Base-by-base conservation (phyloP, 2,113 vertebrate genomes). In the Dunckerocampus dactyliophorus region DNA sequence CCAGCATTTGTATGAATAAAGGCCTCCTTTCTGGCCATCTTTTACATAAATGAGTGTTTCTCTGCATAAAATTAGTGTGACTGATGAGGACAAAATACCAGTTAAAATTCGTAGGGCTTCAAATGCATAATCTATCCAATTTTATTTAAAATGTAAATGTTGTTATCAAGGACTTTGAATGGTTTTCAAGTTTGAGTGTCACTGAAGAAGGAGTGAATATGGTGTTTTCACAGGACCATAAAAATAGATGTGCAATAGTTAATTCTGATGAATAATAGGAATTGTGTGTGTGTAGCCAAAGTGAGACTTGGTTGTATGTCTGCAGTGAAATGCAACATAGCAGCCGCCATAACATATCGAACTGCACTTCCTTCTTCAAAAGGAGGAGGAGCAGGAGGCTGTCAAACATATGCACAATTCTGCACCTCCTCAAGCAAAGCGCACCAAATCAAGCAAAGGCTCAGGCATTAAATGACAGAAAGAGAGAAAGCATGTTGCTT, bases 391-490 rank as follows among this genome's bases (percentile, higher is more conserved):
- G 28, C 42, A 9, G 47, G 37, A 39, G 52, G 57, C 63, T 65
- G 52, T 64, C 67, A 69, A 49, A 54, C 28, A 45, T 50, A 73
- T 77, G 70, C 56, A 73, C 63, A 59, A 37, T 13, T 12, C 20
- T 34, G 48, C 42, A 47, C 21, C 28, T 55, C 47, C 9, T 56
- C 11, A 45, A 59, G 43, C 62, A 59, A 69, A 53, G 58, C n/a
- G 65, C 59, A 65, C 21, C 34, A 17, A 43, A 62, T 62, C 54
- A 37, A 55, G 67, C 59, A 62, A 56, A 75, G 45, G 31, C 50
- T 53, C 43, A 1, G 3, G 37, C 47, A 58, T 21, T 34, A 62
- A 63, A 37, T 34, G 57, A 65, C 58, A 66, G 22, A 58, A 49
- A 63, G 51, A 57, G n/a, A 53, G 31, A 56, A 66, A 59, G 48